These are phyloP conservation scores for Macrotus californicus DNA, from an alignment of 2,113 vertebrate species.

Conservation along the genomic window DNA sequence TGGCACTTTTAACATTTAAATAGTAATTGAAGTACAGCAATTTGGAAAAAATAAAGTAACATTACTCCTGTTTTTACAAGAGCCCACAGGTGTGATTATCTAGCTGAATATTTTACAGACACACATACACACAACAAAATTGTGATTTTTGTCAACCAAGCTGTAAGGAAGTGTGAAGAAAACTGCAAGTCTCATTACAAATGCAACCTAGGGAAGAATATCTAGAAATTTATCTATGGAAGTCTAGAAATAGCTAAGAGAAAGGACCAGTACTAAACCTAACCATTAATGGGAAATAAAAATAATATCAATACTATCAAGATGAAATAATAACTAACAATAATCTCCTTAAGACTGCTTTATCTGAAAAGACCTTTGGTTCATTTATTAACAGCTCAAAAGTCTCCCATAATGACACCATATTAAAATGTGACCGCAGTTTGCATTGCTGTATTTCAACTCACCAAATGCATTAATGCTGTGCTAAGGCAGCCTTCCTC, in stretches of 20 bases:
- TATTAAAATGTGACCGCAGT: neutral
- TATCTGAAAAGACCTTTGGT: neutral
- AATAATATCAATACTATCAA: neutral
- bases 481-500: neutral
- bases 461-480: neutral
- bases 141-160: constrained; percentile 67
- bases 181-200: constrained; percentile 65
- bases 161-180: constrained; percentile 67
- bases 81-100: constrained; percentile 56
- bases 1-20: constrained; percentile 31
- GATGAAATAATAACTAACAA: neutral
- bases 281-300: constrained; percentile 4
- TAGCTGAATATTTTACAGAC: constrained; percentile 38
- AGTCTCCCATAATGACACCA: neutral
- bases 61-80: constrained; percentile 4
- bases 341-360: neutral
- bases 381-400: neutral
- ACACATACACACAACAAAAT: constrained; percentile 35
- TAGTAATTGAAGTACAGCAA: neutral
- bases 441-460: neutral
- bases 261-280: neutral
- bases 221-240: neutral
- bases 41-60: neutral
- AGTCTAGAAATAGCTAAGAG: neutral
- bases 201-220: constrained; percentile 48